Percentiles rank a stretch among this genome's conserved stretches.
phyloP scores from a whole-genome alignment of 2,113 vertebrate genomes.

The Cisticola juncidis region DNA sequence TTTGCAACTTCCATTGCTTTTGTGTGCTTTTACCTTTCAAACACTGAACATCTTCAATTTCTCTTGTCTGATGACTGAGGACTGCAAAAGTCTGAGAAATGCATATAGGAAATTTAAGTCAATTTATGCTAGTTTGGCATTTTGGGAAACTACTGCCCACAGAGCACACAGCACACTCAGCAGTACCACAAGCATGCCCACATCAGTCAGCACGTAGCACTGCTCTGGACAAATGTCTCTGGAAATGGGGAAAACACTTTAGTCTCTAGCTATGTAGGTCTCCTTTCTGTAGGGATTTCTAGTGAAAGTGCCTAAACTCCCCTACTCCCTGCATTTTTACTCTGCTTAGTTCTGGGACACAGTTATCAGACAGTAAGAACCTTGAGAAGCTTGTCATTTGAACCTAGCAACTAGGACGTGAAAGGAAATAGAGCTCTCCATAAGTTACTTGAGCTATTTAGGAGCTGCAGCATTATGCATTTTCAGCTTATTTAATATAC shows the following conservation, averaged over 20 bases:
- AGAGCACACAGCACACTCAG: neutral
- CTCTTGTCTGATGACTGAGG: neutral
- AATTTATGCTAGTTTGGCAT: neutral
- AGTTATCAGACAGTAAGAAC: neutral
- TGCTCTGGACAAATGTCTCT: neutral
- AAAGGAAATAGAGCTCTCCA: neutral
- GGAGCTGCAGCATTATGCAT: neutral
- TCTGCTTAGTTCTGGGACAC: neutral
- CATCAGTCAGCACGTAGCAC: accelerated
- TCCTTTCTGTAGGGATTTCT: neutral
- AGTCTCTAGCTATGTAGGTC: neutral
- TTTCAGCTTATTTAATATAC: neutral
- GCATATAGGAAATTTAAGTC: neutral
- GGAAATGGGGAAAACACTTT: neutral
- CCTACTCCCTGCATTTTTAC: neutral
- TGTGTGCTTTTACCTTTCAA: neutral
- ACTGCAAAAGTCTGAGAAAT: neutral
- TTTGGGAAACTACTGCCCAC: neutral
- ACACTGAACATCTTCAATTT: neutral
- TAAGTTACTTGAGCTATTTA: neutral
- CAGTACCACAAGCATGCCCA: neutral
- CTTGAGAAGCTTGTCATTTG: neutral
- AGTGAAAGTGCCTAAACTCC: neutral
- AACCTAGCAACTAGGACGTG: neutral
- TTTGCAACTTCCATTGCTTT: neutral